Percentiles rank a stretch among this genome's conserved stretches.
Conservation (phyloP, 2,113 vertebrate species). For the Ctenodactylus gundi region DNA sequence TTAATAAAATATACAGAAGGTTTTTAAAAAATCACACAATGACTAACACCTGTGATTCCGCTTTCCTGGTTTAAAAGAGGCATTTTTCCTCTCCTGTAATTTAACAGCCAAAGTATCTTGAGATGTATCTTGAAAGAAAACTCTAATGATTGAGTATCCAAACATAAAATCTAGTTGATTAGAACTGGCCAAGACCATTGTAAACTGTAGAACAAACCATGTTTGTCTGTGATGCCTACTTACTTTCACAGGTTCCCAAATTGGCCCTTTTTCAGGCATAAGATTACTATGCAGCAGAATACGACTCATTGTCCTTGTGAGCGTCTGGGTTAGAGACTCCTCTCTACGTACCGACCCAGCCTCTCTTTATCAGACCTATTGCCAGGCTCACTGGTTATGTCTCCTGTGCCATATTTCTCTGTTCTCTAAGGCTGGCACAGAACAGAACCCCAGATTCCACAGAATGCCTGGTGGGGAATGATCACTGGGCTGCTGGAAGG, state of each 20-base stretch:
- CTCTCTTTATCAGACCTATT: background rate
- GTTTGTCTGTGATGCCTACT: background rate
- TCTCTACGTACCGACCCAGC: fast-evolving
- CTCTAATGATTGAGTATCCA: background rate
- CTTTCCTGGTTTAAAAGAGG: background rate
- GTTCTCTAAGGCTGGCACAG: background rate
- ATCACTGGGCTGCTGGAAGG: background rate
- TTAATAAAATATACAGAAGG: background rate
- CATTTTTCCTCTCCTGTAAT: background rate
- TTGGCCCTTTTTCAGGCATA: background rate
- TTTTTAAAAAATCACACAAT: background rate
- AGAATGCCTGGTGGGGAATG: too few species aligned
- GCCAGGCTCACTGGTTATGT: too few species aligned
- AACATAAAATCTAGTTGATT: background rate
- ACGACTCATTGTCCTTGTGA: background rate
- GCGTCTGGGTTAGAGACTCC: background rate
- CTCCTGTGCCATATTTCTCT: background rate
- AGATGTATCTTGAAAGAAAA: background rate
- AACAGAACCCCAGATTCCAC: background rate
- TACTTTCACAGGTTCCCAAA: background rate
- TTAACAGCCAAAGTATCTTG: background rate
- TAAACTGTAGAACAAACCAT: background rate
- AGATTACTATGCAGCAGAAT: background rate
- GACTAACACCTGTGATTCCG: background rate
- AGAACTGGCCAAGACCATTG: background rate